A percentile compares a stretch with the other conserved stretches of the same genome.
Evolutionary conservation across 92 coral and sea anemone species (phyloP).

Genomic region (Porites lobata): DNA sequence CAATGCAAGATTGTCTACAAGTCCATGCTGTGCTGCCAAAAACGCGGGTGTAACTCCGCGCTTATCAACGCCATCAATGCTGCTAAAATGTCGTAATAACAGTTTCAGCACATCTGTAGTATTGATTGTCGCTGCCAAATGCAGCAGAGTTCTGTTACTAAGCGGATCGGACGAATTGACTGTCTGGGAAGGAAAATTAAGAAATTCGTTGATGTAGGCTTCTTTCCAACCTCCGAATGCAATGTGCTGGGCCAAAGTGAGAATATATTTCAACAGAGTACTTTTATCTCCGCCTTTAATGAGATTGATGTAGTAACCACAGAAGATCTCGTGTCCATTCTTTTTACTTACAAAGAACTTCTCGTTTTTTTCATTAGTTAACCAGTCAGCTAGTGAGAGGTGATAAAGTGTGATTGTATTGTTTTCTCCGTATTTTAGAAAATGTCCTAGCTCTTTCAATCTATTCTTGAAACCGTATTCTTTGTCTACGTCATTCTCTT

Average conservation of each 20-base stretch:
- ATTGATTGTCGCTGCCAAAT: too few relatives aligned
- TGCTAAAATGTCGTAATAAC: too few relatives aligned
- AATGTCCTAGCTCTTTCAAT: slow-evolving; percentile 16
- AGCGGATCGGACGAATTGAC: slow-evolving; percentile 38
- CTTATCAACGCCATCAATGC: too few relatives aligned
- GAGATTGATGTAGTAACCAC: slow-evolving; percentile 21
- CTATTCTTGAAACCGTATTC: slow-evolving; percentile 28
- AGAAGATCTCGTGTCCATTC: slow-evolving; percentile 17
- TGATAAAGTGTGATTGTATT: slow-evolving; percentile 60
- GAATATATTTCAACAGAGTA: not conserved
- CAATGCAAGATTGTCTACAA: too few relatives aligned
- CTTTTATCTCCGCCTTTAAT: not conserved
- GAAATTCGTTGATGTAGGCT: slow-evolving; percentile 17
- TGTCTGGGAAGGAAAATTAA: slow-evolving; percentile 22
- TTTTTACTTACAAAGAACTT: slow-evolving; percentile 28
- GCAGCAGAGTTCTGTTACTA: too few relatives aligned
- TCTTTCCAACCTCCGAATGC: slow-evolving; percentile 22
- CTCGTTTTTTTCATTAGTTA: slow-evolving; percentile 39
- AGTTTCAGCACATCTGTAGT: too few relatives aligned
- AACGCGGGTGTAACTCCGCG: too few relatives aligned
- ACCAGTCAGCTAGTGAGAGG: slow-evolving; percentile 61
- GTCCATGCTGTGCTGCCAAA: too few relatives aligned
- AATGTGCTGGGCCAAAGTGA: slow-evolving; percentile 16
- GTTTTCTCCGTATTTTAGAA: slow-evolving; percentile 49
- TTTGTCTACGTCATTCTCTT: slow-evolving; percentile 16